Percentiles rank a stretch among this genome's conserved stretches.
Conservation (phyloP, 2,113 vertebrate genomes). For the Zosterops pallidus region DNA sequence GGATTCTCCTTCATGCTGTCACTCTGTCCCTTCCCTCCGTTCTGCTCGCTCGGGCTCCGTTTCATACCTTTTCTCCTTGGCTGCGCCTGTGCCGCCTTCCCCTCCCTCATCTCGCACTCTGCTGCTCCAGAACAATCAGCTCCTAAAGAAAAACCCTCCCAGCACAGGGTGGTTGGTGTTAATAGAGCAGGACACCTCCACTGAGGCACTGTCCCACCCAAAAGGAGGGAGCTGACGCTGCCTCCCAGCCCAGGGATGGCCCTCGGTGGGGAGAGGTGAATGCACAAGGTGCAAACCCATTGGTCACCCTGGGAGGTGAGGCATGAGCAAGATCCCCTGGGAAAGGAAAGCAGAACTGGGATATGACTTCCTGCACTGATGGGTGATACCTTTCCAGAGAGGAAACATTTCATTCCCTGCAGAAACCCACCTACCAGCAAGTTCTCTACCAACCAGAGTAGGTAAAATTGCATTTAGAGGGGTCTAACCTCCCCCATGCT, state of each 20-base stretch:
- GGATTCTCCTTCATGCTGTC: constrained; percentile 74
- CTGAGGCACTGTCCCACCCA: neutral
- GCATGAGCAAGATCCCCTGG: rapidly evolving
- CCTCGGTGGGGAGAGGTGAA: rapidly evolving
- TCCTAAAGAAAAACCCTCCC: neutral
- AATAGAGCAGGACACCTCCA: neutral
- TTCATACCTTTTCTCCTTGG: constrained; percentile 23
- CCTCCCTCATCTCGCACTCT: neutral
- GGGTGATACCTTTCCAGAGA: rapidly evolving
- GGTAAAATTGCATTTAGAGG: neutral
- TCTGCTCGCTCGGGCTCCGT: neutral
- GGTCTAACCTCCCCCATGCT: neutral
- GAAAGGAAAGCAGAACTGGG: neutral
- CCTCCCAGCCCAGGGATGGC: neutral
- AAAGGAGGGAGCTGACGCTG: neutral
- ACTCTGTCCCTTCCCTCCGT: constrained; percentile 25
- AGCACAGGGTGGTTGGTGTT: neutral
- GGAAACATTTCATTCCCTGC: neutral
- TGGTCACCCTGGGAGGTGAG: rapidly evolving
- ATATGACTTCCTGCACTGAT: rapidly evolving
- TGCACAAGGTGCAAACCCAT: neutral
- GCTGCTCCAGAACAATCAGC: constrained; percentile 60
- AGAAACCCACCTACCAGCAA: neutral
- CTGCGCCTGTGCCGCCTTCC: neutral
- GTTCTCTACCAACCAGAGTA: neutral